Percentiles rank a stretch among this genome's conserved stretches.
phyloP scores from a whole-genome alignment of 1,140 invertebrate genomes.

The Drosophila murphyi region DNA sequence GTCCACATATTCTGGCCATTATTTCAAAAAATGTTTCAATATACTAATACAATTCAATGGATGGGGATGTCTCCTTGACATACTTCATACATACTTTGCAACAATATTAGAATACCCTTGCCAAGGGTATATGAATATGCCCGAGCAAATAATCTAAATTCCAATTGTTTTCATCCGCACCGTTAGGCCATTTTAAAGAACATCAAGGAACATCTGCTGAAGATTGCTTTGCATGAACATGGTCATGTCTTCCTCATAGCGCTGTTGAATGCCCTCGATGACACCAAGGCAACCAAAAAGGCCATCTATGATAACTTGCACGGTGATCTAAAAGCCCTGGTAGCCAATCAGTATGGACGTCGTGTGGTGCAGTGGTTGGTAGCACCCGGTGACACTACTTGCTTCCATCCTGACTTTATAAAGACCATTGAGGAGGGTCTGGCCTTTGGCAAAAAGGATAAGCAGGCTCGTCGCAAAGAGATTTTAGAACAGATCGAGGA shows the following conservation, averaged over 20 bases:
- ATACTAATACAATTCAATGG: too few species aligned
- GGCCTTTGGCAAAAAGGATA: constrained; percentile 92
- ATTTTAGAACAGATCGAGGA: constrained; percentile 88
- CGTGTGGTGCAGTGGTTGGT: constrained; percentile 93
- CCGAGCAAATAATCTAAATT: too few species aligned
- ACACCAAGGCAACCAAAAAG: constrained; percentile 95
- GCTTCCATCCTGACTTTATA: constrained; percentile 91
- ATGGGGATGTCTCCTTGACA: too few species aligned
- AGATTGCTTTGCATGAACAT: constrained; percentile 93
- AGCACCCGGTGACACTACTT: constrained; percentile 89
- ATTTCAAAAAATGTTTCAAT: too few species aligned
- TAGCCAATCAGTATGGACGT: constrained; percentile 89
- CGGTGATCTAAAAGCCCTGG: constrained; percentile 89
- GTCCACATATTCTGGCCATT: constrained; percentile 1
- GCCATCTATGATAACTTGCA: constrained; percentile 91
- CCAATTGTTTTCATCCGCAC: constrained; percentile 13
- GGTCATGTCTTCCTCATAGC: constrained; percentile 93
- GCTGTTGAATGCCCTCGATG: constrained; percentile 95
- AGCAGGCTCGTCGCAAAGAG: constrained; percentile 89
- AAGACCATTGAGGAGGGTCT: constrained; percentile 90
- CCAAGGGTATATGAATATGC: too few species aligned
- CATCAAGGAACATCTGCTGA: constrained; percentile 93
- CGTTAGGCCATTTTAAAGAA: constrained; percentile 89
- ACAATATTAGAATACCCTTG: too few species aligned
- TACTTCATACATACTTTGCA: too few species aligned